These are phyloP conservation scores for Cataglyphis livida DNA, from an alignment of 2,888 invertebrate species.

Conservation along the genomic window DNA sequence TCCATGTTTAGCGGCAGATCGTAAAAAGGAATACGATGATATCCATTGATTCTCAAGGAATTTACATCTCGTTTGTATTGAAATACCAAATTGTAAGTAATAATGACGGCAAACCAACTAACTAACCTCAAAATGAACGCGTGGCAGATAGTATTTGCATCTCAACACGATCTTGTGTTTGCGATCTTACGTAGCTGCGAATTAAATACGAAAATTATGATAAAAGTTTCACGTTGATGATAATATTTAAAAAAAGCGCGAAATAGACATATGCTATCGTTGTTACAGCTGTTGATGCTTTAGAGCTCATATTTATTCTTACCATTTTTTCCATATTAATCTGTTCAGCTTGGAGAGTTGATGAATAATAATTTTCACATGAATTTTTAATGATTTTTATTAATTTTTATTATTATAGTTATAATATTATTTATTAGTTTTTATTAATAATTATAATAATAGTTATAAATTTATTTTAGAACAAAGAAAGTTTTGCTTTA, in stretches of 20 bases:
- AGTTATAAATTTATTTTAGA: not conserved
- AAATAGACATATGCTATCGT: not conserved
- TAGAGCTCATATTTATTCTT: not conserved
- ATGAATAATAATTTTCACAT: not conserved
- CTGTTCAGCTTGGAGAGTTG: not conserved
- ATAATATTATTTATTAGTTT: not conserved
- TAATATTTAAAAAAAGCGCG: not conserved
- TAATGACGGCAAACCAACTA: not conserved
- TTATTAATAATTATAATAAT: not conserved
- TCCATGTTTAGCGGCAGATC: not conserved
- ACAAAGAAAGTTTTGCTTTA: not conserved
- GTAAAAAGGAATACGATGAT: not conserved
- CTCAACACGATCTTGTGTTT: no score
- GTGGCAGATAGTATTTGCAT: not conserved
- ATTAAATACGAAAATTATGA: not conserved
- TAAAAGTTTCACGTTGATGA: not conserved
- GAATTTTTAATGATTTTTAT: conserved; percentile 1
- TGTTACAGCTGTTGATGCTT: not conserved
- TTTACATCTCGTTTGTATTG: not conserved
- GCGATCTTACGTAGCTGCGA: no score
- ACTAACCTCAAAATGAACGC: not conserved
- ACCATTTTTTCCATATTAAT: not conserved
- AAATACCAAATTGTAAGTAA: not conserved
- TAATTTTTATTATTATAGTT: not conserved
- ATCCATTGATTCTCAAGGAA: not conserved